These are phyloP conservation scores for Dynastes hyllus DNA, from an alignment of 2,888 invertebrate genomes.

Conservation along the genomic window DNA sequence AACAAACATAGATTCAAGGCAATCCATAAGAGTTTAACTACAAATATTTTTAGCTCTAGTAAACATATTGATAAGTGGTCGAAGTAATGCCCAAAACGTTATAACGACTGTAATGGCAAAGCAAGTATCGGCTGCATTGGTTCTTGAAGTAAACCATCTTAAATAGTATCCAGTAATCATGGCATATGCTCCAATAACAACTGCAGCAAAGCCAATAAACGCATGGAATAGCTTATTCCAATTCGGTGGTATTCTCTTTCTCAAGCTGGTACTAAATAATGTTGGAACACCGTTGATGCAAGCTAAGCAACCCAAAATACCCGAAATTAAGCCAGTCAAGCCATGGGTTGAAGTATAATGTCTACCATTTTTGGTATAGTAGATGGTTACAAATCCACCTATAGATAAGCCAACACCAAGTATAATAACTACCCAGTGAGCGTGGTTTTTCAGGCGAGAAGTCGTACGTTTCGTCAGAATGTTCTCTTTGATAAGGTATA, in stretches of 20 bases:
- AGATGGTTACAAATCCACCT: constrained; percentile 63
- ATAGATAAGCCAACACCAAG: constrained; percentile 60
- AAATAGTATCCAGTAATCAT: constrained; percentile 57
- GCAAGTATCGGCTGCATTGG: constrained; percentile 34
- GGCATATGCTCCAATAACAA: constrained; percentile 54
- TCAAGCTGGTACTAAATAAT: constrained; percentile 64
- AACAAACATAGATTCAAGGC: too few relatives aligned
- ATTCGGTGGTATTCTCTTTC: constrained; percentile 56
- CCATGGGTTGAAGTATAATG: constrained; percentile 68
- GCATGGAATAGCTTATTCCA: constrained; percentile 59
- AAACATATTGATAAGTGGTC: constrained; percentile 49
- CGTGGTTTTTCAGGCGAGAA: constrained; percentile 59
- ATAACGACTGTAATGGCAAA: constrained; percentile 50
- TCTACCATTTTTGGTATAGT: constrained; percentile 63
- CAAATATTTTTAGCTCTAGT: constrained; percentile 46
- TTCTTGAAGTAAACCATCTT: constrained; percentile 56
- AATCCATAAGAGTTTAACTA: constrained; percentile 18
- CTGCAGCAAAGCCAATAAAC: constrained; percentile 55
- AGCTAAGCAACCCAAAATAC: constrained; percentile 61
- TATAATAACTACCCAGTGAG: constrained; percentile 65
- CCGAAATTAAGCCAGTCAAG: constrained; percentile 64
- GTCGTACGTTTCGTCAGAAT: constrained; percentile 60
- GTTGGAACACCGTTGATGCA: constrained; percentile 64
- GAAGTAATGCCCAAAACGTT: constrained; percentile 43
- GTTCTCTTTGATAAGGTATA: constrained; percentile 65